Conservation (phyloP, 2,888 invertebrate species). For the Neelides folsomi region DNA sequence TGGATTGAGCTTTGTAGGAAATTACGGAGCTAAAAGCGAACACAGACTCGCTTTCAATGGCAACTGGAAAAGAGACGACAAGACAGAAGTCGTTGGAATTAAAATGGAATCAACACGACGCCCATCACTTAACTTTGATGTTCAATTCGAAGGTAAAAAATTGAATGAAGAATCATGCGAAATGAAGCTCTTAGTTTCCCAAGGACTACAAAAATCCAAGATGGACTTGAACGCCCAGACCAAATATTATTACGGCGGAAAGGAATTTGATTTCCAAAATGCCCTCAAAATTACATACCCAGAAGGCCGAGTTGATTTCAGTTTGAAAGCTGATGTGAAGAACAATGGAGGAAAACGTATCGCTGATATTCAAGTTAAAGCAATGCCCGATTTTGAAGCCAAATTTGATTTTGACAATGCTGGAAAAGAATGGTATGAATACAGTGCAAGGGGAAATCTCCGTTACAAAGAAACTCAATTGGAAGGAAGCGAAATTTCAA, state of each 20-base stretch:
- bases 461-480: too few relatives aligned
- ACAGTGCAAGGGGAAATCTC: too few relatives aligned
- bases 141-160: conserved; percentile 37
- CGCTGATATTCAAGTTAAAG: conserved; percentile 10
- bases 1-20: not conserved
- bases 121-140: conserved; percentile 39
- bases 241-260: conserved; percentile 25
- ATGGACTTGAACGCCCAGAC: conserved; percentile 44
- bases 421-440: too few relatives aligned
- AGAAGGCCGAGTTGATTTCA: conserved; percentile 41
- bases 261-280: conserved; percentile 27
- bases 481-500: too few relatives aligned
- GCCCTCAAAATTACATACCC: conserved; percentile 44
- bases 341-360: conserved; percentile 16
- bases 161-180: conserved; percentile 1
- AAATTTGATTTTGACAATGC: too few relatives aligned
- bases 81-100: conserved; percentile 2
- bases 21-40: not conserved
- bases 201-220: conserved; percentile 35
- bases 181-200: conserved; percentile 33
- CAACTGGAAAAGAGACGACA: not conserved
- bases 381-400: not conserved
- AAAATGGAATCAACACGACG: conserved; percentile 19
- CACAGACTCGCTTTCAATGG: not conserved
- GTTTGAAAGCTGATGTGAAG: conserved; percentile 46